Conservation (phyloP, 1,140 invertebrate species). For the Scaptomyza hsui region DNA sequence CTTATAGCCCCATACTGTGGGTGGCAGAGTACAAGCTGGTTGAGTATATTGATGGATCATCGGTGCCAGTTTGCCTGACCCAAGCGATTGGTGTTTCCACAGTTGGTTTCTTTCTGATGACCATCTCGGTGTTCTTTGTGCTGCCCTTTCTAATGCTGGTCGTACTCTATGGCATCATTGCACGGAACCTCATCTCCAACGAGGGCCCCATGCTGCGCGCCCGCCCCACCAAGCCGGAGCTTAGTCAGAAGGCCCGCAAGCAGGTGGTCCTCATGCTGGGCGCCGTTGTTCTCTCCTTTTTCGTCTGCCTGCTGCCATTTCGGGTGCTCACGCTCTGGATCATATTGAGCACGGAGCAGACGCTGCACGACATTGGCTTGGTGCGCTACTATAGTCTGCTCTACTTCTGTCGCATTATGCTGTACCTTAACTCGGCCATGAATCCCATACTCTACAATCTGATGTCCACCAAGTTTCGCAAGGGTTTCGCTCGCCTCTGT, state of each 20-base stretch:
- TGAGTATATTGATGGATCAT: constrained; percentile 88
- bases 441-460: constrained; percentile 96
- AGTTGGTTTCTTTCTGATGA: constrained; percentile 90
- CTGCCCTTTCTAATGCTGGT: constrained; percentile 92
- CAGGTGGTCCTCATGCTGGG: constrained; percentile 95
- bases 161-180: constrained; percentile 92
- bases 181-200: constrained; percentile 91
- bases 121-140: constrained; percentile 92
- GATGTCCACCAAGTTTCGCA: constrained; percentile 96
- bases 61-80: constrained; percentile 89
- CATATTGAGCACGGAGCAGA: constrained; percentile 89
- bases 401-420: constrained; percentile 93
- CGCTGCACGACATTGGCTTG: constrained; percentile 88
- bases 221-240: constrained; percentile 84
- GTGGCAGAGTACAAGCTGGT: constrained; percentile 89
- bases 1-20: constrained; percentile 89
- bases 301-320: constrained; percentile 94
- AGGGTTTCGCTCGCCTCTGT: constrained; percentile 90
- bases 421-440: constrained; percentile 94
- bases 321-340: constrained; percentile 93
- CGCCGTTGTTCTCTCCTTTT: constrained; percentile 95
- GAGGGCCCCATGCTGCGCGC: constrained; percentile 88
- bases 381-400: constrained; percentile 93
- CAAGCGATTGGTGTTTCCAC: constrained; percentile 90
- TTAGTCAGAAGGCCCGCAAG: constrained; percentile 87